phyloP scores from a whole-genome alignment of 35 echinoderm and acorn worm species.

The Diadema setosum region DNA sequence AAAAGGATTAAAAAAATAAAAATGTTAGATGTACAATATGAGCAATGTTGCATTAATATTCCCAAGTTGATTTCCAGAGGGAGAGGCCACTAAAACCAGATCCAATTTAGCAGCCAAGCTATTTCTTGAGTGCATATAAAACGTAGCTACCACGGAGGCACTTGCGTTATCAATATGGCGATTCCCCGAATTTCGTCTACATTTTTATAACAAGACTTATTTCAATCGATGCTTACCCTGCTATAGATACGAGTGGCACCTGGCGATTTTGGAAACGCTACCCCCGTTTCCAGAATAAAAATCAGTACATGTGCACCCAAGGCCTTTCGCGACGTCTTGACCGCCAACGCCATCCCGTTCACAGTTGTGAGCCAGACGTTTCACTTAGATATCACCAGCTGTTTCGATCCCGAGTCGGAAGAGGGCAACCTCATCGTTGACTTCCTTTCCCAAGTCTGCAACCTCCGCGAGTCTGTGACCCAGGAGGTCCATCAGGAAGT shows the following conservation, averaged over 20 bases:
- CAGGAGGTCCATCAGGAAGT: background rate
- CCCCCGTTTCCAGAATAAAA: background rate
- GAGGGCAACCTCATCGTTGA: slow-evolving; percentile 40
- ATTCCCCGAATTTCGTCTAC: too few species aligned
- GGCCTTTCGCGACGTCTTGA: background rate
- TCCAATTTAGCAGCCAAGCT: too few species aligned
- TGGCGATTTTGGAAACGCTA: slow-evolving; percentile 40
- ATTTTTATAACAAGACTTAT: too few species aligned
- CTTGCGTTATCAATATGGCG: too few species aligned
- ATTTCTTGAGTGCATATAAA: too few species aligned
- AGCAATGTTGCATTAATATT: too few species aligned
- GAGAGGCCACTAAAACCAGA: too few species aligned
- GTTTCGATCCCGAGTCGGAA: slow-evolving; percentile 34
- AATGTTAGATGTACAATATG: too few species aligned
- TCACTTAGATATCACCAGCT: slow-evolving; percentile 35
- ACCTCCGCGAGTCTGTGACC: background rate
- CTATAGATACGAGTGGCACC: slow-evolving; percentile 23
- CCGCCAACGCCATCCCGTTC: background rate
- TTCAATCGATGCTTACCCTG: too few species aligned
- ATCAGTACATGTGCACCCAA: background rate
- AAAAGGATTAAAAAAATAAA: too few species aligned
- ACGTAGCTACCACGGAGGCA: too few species aligned
- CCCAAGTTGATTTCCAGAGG: too few species aligned
- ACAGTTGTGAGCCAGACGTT: background rate
- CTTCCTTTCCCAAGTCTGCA: slow-evolving; percentile 21